A percentile compares a stretch with the other conserved stretches of the same genome.
These are phyloP conservation scores for Cantharis lateralis DNA, from an alignment of 2,888 invertebrate species.

Conservation along the genomic window DNA sequence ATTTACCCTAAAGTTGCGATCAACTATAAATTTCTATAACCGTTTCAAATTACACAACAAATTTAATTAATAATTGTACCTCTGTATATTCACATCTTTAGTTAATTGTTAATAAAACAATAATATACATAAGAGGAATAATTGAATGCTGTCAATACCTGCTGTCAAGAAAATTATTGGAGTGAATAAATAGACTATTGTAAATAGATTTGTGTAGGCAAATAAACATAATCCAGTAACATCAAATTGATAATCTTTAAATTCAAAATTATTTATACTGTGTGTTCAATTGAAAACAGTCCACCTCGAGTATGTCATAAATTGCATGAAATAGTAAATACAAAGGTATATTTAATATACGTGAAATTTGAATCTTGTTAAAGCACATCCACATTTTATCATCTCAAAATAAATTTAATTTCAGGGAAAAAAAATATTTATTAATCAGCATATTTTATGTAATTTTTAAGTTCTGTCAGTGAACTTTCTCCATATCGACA, in stretches of 20 bases:
- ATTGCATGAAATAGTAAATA: background rate
- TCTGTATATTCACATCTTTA: background rate
- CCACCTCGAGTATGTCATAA: background rate
- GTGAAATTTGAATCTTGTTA: background rate
- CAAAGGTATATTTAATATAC: background rate
- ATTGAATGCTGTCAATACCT: background rate
- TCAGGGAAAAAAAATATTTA: background rate
- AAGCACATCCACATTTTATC: background rate
- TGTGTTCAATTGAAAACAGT: background rate
- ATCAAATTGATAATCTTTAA: background rate
- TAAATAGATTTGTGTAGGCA: background rate
- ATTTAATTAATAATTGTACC: background rate
- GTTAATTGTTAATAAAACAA: background rate
- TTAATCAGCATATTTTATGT: no score
- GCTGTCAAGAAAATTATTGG: background rate
- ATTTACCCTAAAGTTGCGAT: no score
- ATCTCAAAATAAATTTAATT: no score
- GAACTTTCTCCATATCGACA: no score
- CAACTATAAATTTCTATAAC: background rate
- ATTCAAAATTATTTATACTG: background rate
- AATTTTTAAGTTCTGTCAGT: no score
- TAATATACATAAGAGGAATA: background rate
- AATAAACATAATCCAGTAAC: background rate
- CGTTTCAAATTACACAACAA: background rate
- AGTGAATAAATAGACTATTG: background rate